Evolutionary conservation across 2,797 vertebrate species (phyloP).

Genomic region (Gymnothorax javanicus): DNA sequence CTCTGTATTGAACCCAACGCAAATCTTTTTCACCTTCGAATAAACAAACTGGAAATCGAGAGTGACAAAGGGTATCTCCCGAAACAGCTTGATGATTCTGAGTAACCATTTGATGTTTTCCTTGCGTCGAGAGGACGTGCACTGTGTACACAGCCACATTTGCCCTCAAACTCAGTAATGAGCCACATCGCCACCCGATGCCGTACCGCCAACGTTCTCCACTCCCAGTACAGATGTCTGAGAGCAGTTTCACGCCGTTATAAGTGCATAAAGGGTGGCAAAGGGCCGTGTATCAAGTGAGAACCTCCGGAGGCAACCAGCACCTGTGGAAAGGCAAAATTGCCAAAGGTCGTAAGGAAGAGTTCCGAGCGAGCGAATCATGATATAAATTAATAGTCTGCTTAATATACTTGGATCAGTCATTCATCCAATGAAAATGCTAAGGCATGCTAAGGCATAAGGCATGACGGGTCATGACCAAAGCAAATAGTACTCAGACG

Average conservation of each 20-base stretch:
- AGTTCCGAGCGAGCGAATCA: background rate
- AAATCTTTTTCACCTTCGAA: too few relatives aligned
- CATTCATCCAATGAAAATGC: background rate
- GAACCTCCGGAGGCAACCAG: background rate
- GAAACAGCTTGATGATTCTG: too few relatives aligned
- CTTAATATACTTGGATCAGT: background rate
- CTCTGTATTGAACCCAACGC: too few relatives aligned
- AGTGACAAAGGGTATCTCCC: too few relatives aligned
- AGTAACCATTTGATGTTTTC: too few relatives aligned
- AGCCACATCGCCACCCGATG: background rate
- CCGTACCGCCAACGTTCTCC: background rate
- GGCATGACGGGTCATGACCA: background rate
- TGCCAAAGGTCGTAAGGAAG: background rate
- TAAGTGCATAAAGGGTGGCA: background rate
- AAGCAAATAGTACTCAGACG: background rate
- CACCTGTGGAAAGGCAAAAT: background rate
- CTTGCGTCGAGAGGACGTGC: too few relatives aligned
- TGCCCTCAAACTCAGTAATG: background rate
- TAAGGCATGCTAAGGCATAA: background rate
- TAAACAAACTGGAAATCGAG: too few relatives aligned
- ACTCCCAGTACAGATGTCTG: background rate
- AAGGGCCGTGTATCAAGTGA: background rate
- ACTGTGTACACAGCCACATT: background rate
- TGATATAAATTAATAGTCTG: background rate
- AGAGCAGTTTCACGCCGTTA: background rate